Evolutionary conservation across 2,113 vertebrate genomes (phyloP).

Genomic region (Telmatochromis sp.): DNA sequence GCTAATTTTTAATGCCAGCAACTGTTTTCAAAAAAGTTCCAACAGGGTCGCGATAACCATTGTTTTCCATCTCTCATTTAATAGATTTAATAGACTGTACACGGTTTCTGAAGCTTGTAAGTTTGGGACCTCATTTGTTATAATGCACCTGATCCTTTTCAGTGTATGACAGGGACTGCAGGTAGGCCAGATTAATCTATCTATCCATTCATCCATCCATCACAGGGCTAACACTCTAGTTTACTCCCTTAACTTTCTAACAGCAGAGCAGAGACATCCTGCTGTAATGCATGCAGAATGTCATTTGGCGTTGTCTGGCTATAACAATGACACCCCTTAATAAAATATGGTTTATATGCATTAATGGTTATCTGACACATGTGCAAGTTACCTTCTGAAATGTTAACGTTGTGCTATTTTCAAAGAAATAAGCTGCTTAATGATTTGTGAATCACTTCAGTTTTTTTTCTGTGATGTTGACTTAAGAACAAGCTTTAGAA

Average conservation of each 20-base stretch:
- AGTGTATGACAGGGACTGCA: neutral
- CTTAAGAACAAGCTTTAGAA: neutral
- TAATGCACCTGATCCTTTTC: neutral
- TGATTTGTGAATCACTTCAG: neutral
- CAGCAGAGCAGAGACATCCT: neutral
- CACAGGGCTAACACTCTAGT: neutral
- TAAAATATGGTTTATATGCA: accelerated
- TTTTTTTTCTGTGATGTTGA: neutral
- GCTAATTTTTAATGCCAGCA: neutral
- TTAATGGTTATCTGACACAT: neutral
- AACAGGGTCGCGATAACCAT: neutral
- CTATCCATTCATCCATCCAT: neutral
- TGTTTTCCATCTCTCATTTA: neutral
- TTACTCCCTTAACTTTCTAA: neutral
- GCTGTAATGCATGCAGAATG: neutral
- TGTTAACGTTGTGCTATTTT: neutral
- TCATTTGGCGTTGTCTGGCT: neutral
- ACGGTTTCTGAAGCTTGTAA: accelerated
- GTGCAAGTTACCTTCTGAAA: neutral
- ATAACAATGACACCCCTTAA: neutral
- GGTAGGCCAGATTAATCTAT: neutral
- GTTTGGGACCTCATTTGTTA: neutral
- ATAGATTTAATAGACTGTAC: neutral
- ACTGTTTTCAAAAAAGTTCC: neutral
- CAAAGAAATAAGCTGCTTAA: neutral